Conservation (phyloP, 2,888 invertebrate species). For the Pristionchus exspectatus region DNA sequence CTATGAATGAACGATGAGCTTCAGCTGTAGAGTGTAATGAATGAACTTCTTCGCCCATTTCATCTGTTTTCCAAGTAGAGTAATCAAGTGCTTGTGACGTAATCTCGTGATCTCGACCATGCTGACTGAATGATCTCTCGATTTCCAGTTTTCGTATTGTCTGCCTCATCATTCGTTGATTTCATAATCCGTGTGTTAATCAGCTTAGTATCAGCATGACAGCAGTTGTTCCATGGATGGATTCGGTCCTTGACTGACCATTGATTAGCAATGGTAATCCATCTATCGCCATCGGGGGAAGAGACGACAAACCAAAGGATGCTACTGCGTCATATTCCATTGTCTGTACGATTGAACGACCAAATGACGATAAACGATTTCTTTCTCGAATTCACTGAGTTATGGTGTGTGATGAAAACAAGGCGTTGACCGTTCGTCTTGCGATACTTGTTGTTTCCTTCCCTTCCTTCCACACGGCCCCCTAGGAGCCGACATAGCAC, state of each 20-base stretch:
- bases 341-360: neutral
- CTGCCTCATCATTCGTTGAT: constrained; percentile 29
- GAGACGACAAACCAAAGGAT: constrained; percentile 32
- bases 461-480: no score
- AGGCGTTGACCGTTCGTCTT: constrained; percentile 17
- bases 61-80: neutral
- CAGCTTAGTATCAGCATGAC: constrained; percentile 1
- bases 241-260: constrained; percentile 14
- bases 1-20: neutral
- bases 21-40: constrained; percentile 9
- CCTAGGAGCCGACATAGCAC: no score
- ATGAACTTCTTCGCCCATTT: neutral
- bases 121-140: neutral
- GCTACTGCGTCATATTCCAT: constrained; percentile 3
- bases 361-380: constrained; percentile 26
- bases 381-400: neutral
- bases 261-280: neutral
- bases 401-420: constrained; percentile 6
- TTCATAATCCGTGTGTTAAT: constrained; percentile 16
- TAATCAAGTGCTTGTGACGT: constrained; percentile 2
- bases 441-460: constrained; percentile 3
- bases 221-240: neutral
- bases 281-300: neutral
- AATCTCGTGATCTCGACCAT: constrained; percentile 7
- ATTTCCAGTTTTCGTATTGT: neutral